Percentiles rank a stretch among this genome's conserved stretches.
These are phyloP conservation scores for Eupleurogrammus muticus DNA, from an alignment of 2,797 vertebrate genomes.

Conservation along the genomic window DNA sequence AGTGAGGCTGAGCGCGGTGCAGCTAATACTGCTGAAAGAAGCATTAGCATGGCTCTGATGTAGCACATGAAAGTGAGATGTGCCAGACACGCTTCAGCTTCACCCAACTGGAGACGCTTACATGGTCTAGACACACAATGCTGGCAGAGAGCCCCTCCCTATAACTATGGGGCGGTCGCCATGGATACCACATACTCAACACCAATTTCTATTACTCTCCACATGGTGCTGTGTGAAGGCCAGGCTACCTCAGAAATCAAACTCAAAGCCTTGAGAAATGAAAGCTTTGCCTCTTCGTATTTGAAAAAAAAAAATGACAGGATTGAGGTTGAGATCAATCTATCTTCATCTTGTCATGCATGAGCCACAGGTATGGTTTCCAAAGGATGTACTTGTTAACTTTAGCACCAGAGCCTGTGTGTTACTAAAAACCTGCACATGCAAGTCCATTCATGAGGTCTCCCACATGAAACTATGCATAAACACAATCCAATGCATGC, in stretches of 20 bases:
- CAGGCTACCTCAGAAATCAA: slow-evolving; percentile 64
- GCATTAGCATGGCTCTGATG: slow-evolving; percentile 81
- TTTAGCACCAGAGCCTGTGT: slow-evolving; percentile 13
- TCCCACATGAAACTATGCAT: slow-evolving; percentile 35
- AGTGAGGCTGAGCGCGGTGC: slow-evolving; percentile 47
- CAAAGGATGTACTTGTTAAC: slow-evolving; percentile 21
- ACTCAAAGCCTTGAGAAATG: slow-evolving; percentile 66
- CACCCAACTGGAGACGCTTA: slow-evolving; percentile 65
- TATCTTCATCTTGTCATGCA: slow-evolving; percentile 37
- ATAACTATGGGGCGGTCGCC: slow-evolving; percentile 69
- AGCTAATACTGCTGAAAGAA: slow-evolving; percentile 61
- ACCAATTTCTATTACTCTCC: slow-evolving; percentile 64
- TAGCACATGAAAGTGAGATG: slow-evolving; percentile 71
- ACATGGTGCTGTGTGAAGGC: slow-evolving; percentile 67
- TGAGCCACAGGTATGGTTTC: slow-evolving; percentile 1
- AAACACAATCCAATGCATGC: slow-evolving; percentile 38
- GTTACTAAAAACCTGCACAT: slow-evolving; percentile 15
- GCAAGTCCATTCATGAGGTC: slow-evolving; percentile 35
- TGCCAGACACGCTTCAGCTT: slow-evolving; percentile 59
- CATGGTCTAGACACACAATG: slow-evolving; percentile 72
- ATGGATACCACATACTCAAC: slow-evolving; percentile 76
- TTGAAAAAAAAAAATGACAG: slow-evolving; percentile 29
- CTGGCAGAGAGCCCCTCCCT: slow-evolving; percentile 61
- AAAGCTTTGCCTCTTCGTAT: slow-evolving; percentile 53
- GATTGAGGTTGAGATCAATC: slow-evolving; percentile 41